These are phyloP conservation scores for Muraenolepis orangiensis DNA, from an alignment of 2,797 vertebrate genomes.

Conservation along the genomic window DNA sequence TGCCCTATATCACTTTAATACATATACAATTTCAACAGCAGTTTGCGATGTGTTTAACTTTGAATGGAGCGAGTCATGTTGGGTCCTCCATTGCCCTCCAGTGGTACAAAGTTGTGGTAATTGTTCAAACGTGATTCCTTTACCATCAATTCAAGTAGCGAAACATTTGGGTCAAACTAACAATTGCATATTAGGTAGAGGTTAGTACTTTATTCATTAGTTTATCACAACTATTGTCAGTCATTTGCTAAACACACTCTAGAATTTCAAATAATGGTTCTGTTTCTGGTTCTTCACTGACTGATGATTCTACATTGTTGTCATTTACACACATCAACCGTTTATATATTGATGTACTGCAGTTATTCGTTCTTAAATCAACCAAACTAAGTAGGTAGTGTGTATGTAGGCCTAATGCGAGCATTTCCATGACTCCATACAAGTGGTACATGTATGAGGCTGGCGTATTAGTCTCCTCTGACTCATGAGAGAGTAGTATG, in stretches of 20 bases:
- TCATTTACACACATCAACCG: slow-evolving; percentile 37
- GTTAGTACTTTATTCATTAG: slow-evolving; percentile 53
- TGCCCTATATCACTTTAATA: slow-evolving; percentile 14
- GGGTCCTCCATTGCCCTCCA: slow-evolving; percentile 57
- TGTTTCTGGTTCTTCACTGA: slow-evolving; percentile 56
- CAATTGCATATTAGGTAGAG: slow-evolving; percentile 40
- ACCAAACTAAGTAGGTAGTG: background rate
- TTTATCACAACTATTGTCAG: slow-evolving; percentile 38
- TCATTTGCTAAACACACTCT: slow-evolving; percentile 52
- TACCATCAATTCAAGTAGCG: slow-evolving; percentile 9
- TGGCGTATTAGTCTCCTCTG: slow-evolving; percentile 37
- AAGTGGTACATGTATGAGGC: slow-evolving; percentile 50
- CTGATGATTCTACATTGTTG: slow-evolving; percentile 65
- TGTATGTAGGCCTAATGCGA: slow-evolving; percentile 30
- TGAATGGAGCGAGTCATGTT: background rate
- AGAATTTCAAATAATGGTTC: slow-evolving; percentile 41
- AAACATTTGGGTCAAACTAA: slow-evolving; percentile 20
- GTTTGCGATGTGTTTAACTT: slow-evolving; percentile 3
- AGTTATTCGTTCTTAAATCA: slow-evolving; percentile 6
- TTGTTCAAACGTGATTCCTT: slow-evolving; percentile 23
- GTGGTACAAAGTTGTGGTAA: slow-evolving; percentile 45
- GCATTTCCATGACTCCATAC: slow-evolving; percentile 57
- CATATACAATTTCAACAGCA: slow-evolving; percentile 11
- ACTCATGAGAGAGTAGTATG: slow-evolving; percentile 54
- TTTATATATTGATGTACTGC: slow-evolving; percentile 57